Evolutionary conservation across 2,113 vertebrate genomes (phyloP).

Genomic region (Oxyruncus cristatus): DNA sequence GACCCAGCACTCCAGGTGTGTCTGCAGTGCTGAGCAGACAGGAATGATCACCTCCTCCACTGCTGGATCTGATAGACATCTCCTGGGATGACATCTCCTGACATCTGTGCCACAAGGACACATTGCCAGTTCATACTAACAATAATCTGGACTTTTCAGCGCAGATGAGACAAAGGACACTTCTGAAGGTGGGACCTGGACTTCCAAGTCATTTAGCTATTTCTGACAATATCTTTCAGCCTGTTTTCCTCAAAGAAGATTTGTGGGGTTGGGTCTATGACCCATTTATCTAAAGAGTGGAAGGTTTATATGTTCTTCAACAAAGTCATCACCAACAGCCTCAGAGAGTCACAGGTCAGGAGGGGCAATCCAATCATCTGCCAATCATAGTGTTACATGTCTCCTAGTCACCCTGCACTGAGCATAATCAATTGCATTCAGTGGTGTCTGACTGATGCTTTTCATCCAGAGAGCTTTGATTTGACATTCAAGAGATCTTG

Average conservation of each 20-base stretch:
- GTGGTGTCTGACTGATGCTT: background rate
- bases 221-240: background rate
- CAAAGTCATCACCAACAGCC: background rate
- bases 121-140: background rate
- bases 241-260: background rate
- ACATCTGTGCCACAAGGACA: background rate
- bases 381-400: rapidly evolving
- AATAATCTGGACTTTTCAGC: background rate
- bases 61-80: background rate
- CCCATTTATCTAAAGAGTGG: background rate
- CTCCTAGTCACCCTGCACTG: background rate
- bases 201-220: background rate
- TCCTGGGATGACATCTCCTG: background rate
- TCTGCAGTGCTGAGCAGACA: background rate
- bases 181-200: background rate
- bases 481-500: background rate
- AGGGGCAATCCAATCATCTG: background rate
- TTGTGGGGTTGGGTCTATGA: background rate
- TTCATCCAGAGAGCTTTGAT: background rate
- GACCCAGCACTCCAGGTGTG: background rate
- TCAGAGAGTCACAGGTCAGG: background rate
- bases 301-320: background rate
- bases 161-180: background rate
- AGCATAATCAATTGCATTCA: background rate
- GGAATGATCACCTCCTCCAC: background rate